Evolutionary conservation across 2,888 invertebrate species (phyloP).

Genomic region (Ochropleura leucogaster): DNA sequence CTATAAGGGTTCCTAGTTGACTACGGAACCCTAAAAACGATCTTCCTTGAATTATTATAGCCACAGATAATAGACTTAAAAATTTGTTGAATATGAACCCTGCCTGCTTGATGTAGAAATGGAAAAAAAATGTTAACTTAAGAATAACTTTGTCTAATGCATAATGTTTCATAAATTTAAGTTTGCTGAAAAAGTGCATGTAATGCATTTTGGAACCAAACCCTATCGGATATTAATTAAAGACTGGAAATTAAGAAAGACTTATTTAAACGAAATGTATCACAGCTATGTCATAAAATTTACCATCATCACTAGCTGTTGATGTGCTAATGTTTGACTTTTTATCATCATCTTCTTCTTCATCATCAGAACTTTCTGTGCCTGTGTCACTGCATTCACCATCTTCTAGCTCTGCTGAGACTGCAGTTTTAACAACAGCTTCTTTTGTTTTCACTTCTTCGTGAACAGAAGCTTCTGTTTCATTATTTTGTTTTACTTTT

Average conservation of each 20-base stretch:
- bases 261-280: slow-evolving; percentile 11
- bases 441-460: slow-evolving; percentile 40
- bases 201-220: not conserved
- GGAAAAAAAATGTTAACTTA: not conserved
- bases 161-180: not conserved
- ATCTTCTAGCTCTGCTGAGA: slow-evolving; percentile 89
- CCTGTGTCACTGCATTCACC: slow-evolving; percentile 92
- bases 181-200: not conserved
- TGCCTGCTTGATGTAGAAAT: not conserved
- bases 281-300: slow-evolving; percentile 57
- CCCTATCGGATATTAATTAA: not conserved
- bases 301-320: slow-evolving; percentile 87
- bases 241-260: not conserved
- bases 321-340: slow-evolving; percentile 81
- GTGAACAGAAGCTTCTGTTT: slow-evolving; percentile 10
- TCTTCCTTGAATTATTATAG: not conserved
- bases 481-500: slow-evolving; percentile 26
- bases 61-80: not conserved
- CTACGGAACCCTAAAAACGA: not conserved
- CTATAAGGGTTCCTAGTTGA: too few species aligned
- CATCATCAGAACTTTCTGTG: slow-evolving; percentile 73
- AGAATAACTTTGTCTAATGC: not conserved
- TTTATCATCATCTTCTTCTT: slow-evolving; percentile 76
- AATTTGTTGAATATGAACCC: not conserved
- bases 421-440: slow-evolving; percentile 42